phyloP scores from a whole-genome alignment of 2,797 vertebrate genomes.

The Girardinus metallicus region DNA sequence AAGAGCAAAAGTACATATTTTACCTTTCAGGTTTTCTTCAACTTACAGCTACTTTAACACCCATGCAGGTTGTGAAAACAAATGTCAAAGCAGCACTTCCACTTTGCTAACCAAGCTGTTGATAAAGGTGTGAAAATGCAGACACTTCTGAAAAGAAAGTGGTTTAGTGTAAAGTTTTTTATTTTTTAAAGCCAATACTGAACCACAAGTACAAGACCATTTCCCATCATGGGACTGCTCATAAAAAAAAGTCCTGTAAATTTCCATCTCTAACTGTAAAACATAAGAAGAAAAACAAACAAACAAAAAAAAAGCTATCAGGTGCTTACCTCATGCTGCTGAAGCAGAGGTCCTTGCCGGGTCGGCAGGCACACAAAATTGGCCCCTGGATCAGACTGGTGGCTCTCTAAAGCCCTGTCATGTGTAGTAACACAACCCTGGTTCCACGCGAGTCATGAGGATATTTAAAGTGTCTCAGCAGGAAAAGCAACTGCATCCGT shows the following conservation, averaged over 20 bases:
- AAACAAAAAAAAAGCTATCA: slow-evolving; percentile 13
- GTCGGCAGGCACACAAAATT: slow-evolving; percentile 31
- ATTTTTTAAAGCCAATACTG: slow-evolving; percentile 14
- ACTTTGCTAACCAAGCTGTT: not conserved
- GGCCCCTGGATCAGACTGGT: slow-evolving; percentile 54
- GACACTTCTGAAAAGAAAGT: slow-evolving; percentile 2
- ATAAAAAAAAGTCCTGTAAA: not conserved
- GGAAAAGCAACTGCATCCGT: slow-evolving; percentile 56
- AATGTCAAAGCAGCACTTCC: slow-evolving; percentile 4
- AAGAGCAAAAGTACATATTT: slow-evolving; percentile 9
- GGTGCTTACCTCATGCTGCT: slow-evolving; percentile 72
- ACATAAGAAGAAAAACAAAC: not conserved
- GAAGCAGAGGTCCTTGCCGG: slow-evolving; percentile 48
- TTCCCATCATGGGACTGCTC: slow-evolving; percentile 9
- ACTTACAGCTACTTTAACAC: slow-evolving; percentile 8
- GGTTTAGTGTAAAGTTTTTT: not conserved
- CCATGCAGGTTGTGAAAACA: slow-evolving; percentile 6
- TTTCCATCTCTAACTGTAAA: not conserved
- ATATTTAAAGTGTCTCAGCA: slow-evolving; percentile 76
- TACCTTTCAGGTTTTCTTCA: slow-evolving; percentile 10
- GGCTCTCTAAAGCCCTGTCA: slow-evolving; percentile 51
- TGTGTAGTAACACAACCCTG: slow-evolving; percentile 72
- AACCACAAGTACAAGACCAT: not conserved
- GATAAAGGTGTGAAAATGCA: slow-evolving; percentile 8
- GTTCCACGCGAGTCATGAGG: slow-evolving; percentile 54